Base-by-base conservation (phyloP, 2,888 invertebrate species). In the Nomada ferruginata region DNA sequence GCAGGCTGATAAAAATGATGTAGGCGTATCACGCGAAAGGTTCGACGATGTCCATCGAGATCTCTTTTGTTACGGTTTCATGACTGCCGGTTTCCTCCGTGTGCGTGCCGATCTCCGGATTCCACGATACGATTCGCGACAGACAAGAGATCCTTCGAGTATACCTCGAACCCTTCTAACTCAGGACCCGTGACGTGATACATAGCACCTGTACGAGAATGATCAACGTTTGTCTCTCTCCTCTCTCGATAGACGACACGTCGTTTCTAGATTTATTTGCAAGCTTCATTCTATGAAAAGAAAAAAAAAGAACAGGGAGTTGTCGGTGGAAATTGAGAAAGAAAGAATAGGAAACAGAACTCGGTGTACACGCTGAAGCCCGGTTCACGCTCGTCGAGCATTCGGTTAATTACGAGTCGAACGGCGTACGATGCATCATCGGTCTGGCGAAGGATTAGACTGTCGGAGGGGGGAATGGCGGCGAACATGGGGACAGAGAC, bases 211-310 rank as follows among this genome's bases (percentile, higher is more conserved):
- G 76, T 77, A 76, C 77, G 80, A 84, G 84, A 85, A 76, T 76
- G 73, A 84, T 71, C 76, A 76, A 79, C 80, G 79, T 20, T 79
- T 13, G 29, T 29, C 15, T 65, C 65, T 36, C 52, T 11, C 42
- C 47, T 74, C 47, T 59, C 42, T 82, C 76, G 84, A 86, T 47
- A 13, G 47, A 47, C 15, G 47, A 47, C 11, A 47, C 15, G 1
- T 47, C 85, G 78, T 63, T 76, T 76, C 83, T 83, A 76, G 81
- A 89, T 91, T 91, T 89, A 87, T 90, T 66, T 89, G 89, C 89
- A 89, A 85, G 87, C 89, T 91, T 91, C 89, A 90, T 92, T 90
- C 87, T 89, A 89, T 90, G 90, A 90, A 91, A 92, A 91, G 91
- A 26, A 23, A n/a, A 10, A 15, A 11, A 52, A 4, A 11, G 7